phyloP scores from a whole-genome alignment of 1,140 invertebrate genomes.

The Vanessa tameamea region DNA sequence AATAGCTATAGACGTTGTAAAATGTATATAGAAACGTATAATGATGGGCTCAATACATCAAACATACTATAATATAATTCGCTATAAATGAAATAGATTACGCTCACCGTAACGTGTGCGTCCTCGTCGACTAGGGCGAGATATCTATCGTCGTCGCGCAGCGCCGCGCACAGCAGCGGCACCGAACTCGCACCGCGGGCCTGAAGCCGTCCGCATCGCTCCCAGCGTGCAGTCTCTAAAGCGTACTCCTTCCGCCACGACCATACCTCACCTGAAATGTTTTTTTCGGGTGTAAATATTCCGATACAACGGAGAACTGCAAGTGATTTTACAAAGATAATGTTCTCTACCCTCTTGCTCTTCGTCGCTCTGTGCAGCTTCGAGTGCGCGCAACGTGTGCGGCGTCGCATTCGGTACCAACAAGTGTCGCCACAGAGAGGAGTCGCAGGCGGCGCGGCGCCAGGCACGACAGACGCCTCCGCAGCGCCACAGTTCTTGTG shows the following conservation, averaged over 20 bases:
- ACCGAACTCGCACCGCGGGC: conserved; percentile 26
- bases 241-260: conserved; percentile 36
- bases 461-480: conserved; percentile 39
- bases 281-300: not conserved
- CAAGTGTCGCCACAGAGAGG: conserved; percentile 38
- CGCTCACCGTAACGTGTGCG: conserved; percentile 32
- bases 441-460: conserved; percentile 36
- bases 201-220: conserved; percentile 8
- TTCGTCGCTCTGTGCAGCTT: not conserved
- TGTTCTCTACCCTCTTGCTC: not conserved
- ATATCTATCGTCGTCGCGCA: conserved; percentile 7
- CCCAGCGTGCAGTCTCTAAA: conserved; percentile 29
- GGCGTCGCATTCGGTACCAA: conserved; percentile 35
- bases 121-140: conserved; percentile 42
- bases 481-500: conserved; percentile 36
- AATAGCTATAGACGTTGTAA: too few relatives aligned
- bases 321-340: too few relatives aligned
- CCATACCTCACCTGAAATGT: conserved; percentile 14
- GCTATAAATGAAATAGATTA: not conserved
- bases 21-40: too few relatives aligned
- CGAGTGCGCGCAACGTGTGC: conserved; percentile 31
- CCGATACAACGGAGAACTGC: not conserved
- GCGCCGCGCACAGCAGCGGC: conserved; percentile 38
- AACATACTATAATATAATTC: too few relatives aligned
- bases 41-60: too few relatives aligned